Base-by-base conservation (phyloP, 2,888 invertebrate genomes). In the Spisula solida region DNA sequence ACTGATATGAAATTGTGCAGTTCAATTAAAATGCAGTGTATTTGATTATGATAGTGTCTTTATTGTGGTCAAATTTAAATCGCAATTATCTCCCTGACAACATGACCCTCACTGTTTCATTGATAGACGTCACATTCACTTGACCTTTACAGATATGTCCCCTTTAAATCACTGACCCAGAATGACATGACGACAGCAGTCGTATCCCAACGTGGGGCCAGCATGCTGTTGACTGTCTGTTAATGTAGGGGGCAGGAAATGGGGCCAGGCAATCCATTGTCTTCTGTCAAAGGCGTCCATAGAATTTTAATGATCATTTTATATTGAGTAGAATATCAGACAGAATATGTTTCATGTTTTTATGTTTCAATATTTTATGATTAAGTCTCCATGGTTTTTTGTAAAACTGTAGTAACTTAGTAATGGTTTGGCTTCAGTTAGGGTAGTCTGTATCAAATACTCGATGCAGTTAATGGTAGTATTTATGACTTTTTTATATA, bases 101-200 rank as follows among this genome's bases (percentile, higher is more conserved):
- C 16, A 80, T 80, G 80, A 51, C 47, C 29, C 25, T 48, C n/a
- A 48, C 25, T 80, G 47, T 80, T 16, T 34, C 75, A 75, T 16
- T 34, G 25, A 55, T 20, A 55, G 47, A 55, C 75, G 51, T 84
- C 75, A 66, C 56, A 47, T 66, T 80, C 18, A 81, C 48, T 81
- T 85, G 79, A 81, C 79, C 80, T 85, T 81, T 81, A 75, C 12
- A 18, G 31, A 34, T 34, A 34, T 75, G 75, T 31, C 25, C 29
- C 18, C 31, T 34, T 70, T 75, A 31, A 75, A 34, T 75, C 75
- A 31, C 34, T 31, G 75, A 25, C 16, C 31, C 31, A 75, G 31
- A 31, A 31, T 75, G 29, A 75, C 75, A 75, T 75, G 75, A 75
- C 34, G 34, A 75, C 75, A 34, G 5, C 75, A 75, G 75, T 25